A percentile compares a stretch with the other conserved stretches of the same genome.
These are phyloP conservation scores for Dendrocincla tyrannina DNA, from an alignment of 2,797 vertebrate species.

Conservation along the genomic window DNA sequence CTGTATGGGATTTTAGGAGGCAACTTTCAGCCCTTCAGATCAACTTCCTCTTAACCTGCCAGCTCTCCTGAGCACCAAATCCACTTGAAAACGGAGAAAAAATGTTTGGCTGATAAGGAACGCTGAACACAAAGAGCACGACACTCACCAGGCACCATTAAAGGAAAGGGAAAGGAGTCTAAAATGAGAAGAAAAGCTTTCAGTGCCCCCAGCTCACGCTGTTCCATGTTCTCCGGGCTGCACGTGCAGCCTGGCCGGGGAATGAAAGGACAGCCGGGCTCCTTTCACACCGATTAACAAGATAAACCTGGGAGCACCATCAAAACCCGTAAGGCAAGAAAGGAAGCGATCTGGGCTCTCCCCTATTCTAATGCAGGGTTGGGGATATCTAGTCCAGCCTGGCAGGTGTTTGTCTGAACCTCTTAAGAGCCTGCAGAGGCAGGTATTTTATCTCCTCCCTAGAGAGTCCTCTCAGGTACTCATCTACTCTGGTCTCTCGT, in stretches of 20 bases:
- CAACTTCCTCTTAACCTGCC: not conserved
- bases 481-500: not conserved
- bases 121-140: not conserved
- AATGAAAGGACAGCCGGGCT: fast-evolving
- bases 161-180: not conserved
- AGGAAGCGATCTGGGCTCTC: not conserved
- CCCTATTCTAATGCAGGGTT: not conserved
- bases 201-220: fast-evolving
- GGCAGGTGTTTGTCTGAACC: not conserved
- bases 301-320: fast-evolving
- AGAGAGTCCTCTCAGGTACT: not conserved
- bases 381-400: not conserved
- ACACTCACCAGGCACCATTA: not conserved
- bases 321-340: not conserved
- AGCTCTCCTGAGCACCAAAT: not conserved
- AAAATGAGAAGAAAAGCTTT: not conserved
- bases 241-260: not conserved
- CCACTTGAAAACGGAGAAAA: not conserved
- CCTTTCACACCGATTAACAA: not conserved
- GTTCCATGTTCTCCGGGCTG: not conserved
- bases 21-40: not conserved
- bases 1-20: fast-evolving
- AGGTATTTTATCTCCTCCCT: not conserved
- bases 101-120: not conserved
- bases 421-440: not conserved